These are phyloP conservation scores for Hylaeus volcanicus DNA, from an alignment of 1,140 invertebrate species.

Conservation along the genomic window DNA sequence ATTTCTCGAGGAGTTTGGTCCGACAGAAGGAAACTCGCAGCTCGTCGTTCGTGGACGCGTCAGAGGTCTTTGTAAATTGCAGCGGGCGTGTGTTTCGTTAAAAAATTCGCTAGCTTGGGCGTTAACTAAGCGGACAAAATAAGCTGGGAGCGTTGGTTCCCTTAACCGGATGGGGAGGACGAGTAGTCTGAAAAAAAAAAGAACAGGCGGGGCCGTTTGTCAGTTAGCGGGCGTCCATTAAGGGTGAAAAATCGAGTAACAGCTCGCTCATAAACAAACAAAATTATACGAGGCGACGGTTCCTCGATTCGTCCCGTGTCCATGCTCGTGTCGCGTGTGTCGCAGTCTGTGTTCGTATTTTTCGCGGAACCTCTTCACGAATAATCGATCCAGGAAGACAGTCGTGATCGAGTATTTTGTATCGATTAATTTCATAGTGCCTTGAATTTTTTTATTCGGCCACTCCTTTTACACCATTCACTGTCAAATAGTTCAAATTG, in stretches of 20 bases:
- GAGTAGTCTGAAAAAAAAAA: constrained; percentile 52
- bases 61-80: neutral
- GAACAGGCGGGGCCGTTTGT: constrained; percentile 72
- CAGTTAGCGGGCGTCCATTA: constrained; percentile 75
- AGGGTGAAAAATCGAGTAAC: constrained; percentile 77
- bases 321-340: neutral
- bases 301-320: constrained; percentile 26
- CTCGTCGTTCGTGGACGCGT: neutral
- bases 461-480: too few species aligned
- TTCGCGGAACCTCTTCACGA: too few species aligned
- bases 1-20: too few species aligned
- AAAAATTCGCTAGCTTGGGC: constrained; percentile 55
- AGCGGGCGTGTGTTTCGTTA: constrained; percentile 16
- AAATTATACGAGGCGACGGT: constrained; percentile 73
- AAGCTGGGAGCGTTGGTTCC: constrained; percentile 45
- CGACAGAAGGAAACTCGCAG: neutral
- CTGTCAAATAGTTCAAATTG: too few species aligned
- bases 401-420: too few species aligned
- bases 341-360: too few species aligned
- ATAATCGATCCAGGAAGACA: too few species aligned
- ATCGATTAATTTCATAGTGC: too few species aligned
- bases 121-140: constrained; percentile 59
- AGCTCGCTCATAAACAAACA: constrained; percentile 78
- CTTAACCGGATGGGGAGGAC: constrained; percentile 35
- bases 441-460: too few species aligned